Conservation (phyloP, 2,888 invertebrate genomes). For the Bellardia bayeri region DNA sequence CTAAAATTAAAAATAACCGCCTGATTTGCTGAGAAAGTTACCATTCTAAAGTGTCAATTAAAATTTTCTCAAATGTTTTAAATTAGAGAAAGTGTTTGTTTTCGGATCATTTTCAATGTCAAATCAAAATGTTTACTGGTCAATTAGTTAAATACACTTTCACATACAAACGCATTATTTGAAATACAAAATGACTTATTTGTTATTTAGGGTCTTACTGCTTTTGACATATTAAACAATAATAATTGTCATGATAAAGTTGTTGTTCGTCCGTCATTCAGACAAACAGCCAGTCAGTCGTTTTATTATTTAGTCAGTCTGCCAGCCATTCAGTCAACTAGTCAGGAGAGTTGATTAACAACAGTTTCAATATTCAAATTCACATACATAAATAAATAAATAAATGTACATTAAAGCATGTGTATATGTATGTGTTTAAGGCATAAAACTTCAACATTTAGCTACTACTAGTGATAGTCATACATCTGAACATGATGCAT, state of each 20-base stretch:
- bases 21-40: too few relatives aligned
- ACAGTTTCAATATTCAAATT: slow-evolving; percentile 54
- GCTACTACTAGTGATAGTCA: too few relatives aligned
- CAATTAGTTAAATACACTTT: slow-evolving; percentile 6
- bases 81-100: too few relatives aligned
- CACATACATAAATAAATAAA: neutral
- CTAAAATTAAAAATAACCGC: too few relatives aligned
- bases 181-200: slow-evolving; percentile 62
- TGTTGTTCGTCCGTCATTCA: slow-evolving; percentile 54
- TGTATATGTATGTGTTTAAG: neutral
- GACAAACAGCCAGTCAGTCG: slow-evolving; percentile 11
- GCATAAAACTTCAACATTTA: neutral
- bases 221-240: slow-evolving; percentile 69
- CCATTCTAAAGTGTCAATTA: too few relatives aligned
- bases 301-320: neutral
- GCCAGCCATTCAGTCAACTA: slow-evolving; percentile 7
- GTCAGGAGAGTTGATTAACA: slow-evolving; percentile 65
- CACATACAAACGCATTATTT: slow-evolving; percentile 18
- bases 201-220: slow-evolving; percentile 55
- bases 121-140: too few relatives aligned
- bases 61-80: too few relatives aligned
- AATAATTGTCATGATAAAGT: slow-evolving; percentile 69
- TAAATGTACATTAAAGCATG: neutral
- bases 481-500: slow-evolving; percentile 14
- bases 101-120: too few relatives aligned